phyloP scores from a whole-genome alignment of 2,797 vertebrate genomes.

The Clarias platycephalus region DNA sequence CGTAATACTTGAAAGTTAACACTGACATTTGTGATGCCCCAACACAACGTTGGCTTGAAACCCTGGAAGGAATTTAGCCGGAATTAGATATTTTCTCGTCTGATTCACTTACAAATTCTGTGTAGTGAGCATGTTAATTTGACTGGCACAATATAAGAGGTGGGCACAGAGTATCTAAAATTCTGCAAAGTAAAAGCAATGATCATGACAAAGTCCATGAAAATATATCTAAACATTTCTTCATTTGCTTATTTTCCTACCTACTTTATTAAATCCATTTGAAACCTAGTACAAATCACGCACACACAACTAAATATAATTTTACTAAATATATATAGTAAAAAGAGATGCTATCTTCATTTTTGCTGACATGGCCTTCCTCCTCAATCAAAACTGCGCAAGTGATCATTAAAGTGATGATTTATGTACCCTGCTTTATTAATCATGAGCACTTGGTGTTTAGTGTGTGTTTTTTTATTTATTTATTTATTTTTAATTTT shows the following conservation, averaged over 20 bases:
- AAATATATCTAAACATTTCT: not conserved
- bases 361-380: not conserved
- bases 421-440: not conserved
- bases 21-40: not conserved
- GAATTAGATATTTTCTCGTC: not conserved
- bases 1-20: not conserved
- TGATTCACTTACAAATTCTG: not conserved
- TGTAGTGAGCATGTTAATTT: not conserved
- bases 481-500: conserved; percentile 56
- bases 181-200: not conserved
- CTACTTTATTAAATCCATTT: not conserved
- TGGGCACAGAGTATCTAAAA: not conserved
- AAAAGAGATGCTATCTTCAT: not conserved
- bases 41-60: not conserved
- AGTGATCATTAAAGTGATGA: not conserved
- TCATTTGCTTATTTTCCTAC: not conserved
- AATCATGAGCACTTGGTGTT: not conserved
- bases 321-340: too few species aligned
- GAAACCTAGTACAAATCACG: not conserved
- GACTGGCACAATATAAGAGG: not conserved
- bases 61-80: not conserved
- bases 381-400: not conserved
- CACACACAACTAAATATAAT: not conserved
- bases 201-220: not conserved
- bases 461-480: not conserved